Percentiles rank a stretch among this genome's conserved stretches.
phyloP scores from a whole-genome alignment of 92 coral and sea anemone species.

The Paragorgia papillata region DNA sequence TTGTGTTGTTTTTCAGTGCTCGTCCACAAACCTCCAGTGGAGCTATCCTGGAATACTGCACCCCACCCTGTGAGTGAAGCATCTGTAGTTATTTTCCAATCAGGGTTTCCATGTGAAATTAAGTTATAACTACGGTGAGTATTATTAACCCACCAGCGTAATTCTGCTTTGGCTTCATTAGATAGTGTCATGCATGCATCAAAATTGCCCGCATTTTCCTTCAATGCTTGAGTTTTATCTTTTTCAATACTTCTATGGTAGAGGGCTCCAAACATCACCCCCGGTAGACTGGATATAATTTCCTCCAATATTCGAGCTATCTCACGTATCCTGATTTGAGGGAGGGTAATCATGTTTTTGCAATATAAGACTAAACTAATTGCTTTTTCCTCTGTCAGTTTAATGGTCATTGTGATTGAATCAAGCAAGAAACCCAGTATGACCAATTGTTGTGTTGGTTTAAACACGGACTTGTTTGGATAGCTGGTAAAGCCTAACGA shows the following conservation, averaged over 20 bases:
- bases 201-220: conserved; percentile 25
- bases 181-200: conserved; percentile 13
- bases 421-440: conserved; percentile 31
- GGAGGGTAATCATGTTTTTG: conserved; percentile 23
- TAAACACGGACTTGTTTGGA: conserved; percentile 11
- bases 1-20: too few species aligned
- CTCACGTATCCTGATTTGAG: conserved; percentile 40
- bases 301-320: conserved; percentile 17
- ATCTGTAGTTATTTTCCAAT: too few species aligned
- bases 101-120: too few species aligned
- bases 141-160: conserved; percentile 26
- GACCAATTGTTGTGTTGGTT: conserved; percentile 12
- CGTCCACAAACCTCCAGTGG: too few species aligned
- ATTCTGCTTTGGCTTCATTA: conserved; percentile 10
- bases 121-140: too few species aligned
- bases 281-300: conserved; percentile 23
- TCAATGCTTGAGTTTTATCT: conserved; percentile 38
- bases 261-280: conserved; percentile 50
- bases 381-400: conserved; percentile 46
- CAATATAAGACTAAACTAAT: not conserved
- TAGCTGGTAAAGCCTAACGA: not conserved
- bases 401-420: conserved; percentile 55
- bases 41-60: too few species aligned
- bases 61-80: too few species aligned
- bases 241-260: conserved; percentile 40